Evolutionary conservation across 1,140 invertebrate species (phyloP), one percentile per base, ranked within the genome.

Genomic region (Lucilia sericata): DNA sequence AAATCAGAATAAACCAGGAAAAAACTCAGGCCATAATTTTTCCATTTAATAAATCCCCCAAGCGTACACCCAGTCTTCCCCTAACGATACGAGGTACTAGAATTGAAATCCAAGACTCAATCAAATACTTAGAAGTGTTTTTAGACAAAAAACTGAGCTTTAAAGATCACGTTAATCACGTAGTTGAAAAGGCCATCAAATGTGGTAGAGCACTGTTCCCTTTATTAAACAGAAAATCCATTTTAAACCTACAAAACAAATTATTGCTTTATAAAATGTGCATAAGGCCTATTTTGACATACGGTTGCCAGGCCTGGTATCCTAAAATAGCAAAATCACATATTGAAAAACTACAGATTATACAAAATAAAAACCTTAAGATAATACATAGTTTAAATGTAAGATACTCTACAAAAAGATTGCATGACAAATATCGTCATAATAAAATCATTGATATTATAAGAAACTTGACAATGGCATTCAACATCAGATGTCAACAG

Each of bases 21-120:
- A 30, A 30, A 30, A 30, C 74, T 13, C 74, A 74, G 21, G 21
- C 74, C 4, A 30, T 74, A 13, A 34, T 76, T 14, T 76, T 76
- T 19, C 74, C 74, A 14, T 76, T 76, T 17, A 76, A 76, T 17
- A 76, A 76, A 76, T 76, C 74, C 2, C 74, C 74, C 2, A 76
- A 76, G 34, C 74, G 74, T 17, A 17, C 36, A 36, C 30, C 74
- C 5, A 76, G 12, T 36, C 12, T 30, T 3, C 74, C 4, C 14
- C 65, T 74, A 8, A 36, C 30, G 12, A 42, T 76, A 4, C 34
- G n/a, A 19, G 74, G 74, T 3, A 12, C 13, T 34, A 17, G 36
- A 34, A 76, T 76, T 13, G 2, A 2, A 5, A 34, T 76, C 7
- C 3, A 17, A 42, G 34, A 76, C 5, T 13, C 12, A 42, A 14